phyloP scores from a whole-genome alignment of 2,113 vertebrate species.

The Sinocyclocheilus grahami region DNA sequence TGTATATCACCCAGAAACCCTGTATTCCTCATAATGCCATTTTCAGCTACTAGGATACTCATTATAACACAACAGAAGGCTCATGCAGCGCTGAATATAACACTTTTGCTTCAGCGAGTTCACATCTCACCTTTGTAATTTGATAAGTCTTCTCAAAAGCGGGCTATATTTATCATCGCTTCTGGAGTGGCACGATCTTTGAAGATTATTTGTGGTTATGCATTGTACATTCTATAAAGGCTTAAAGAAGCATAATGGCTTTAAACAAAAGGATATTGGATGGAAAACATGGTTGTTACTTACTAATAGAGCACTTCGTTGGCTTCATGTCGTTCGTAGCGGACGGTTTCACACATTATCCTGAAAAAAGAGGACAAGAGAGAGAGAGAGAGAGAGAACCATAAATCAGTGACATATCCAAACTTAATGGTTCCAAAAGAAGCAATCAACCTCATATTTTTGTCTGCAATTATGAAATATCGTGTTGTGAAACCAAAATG shows the following conservation, averaged over 20 bases:
- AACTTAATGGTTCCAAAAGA: conserved; percentile 23
- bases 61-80: conserved; percentile 9
- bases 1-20: neutral
- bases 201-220: conserved; percentile 11
- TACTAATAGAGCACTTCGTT: conserved; percentile 99
- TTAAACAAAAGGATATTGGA: neutral
- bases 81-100: neutral
- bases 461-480: neutral
- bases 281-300: conserved; percentile 69
- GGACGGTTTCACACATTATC: conserved; percentile 97
- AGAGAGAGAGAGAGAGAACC: neutral
- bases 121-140: conserved; percentile 18
- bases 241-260: neutral
- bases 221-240: neutral
- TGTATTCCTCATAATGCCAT: neutral
- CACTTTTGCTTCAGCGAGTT: neutral
- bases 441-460: neutral
- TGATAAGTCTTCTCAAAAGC: conserved; percentile 21
- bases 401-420: conserved; percentile 10
- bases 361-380: conserved; percentile 70
- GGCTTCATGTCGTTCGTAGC: conserved; percentile 95
- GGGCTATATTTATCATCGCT: conserved; percentile 1
- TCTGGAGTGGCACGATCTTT: neutral
- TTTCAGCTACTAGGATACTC: neutral
- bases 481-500: neutral